Evolutionary conservation across 2,888 invertebrate genomes (phyloP).

Genomic region (Nowickia ferox): DNA sequence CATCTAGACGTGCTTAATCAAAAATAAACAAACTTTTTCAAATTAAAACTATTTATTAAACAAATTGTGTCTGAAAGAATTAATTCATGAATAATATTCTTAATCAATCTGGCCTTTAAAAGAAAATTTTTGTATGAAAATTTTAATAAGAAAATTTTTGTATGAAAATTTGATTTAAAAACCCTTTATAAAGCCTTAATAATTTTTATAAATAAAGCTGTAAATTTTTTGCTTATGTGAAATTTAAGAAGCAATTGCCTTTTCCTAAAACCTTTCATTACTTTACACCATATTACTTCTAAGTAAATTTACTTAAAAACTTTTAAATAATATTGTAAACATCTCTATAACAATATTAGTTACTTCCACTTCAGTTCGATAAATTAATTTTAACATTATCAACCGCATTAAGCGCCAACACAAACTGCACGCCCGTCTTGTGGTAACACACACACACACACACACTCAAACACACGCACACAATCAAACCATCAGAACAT

Average conservation of each 20-base stretch:
- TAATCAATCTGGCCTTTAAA: too few species aligned
- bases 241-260: not conserved
- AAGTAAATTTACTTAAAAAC: slow-evolving; percentile 19
- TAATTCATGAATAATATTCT: too few species aligned
- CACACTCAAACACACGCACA: not conserved
- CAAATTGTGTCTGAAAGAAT: not conserved
- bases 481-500: slow-evolving; percentile 28
- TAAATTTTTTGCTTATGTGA: too few species aligned
- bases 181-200: too few species aligned
- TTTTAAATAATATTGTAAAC: slow-evolving; percentile 50
- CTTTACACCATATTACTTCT: not conserved
- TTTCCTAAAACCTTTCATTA: not conserved
- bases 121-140: too few species aligned
- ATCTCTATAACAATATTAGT: slow-evolving; percentile 64
- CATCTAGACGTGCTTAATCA: not conserved
- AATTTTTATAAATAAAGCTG: too few species aligned
- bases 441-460: slow-evolving; percentile 8
- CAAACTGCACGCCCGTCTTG: slow-evolving; percentile 17
- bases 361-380: slow-evolving; percentile 71
- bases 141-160: not conserved
- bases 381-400: slow-evolving; percentile 71
- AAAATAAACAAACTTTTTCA: not conserved
- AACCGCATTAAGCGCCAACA: slow-evolving; percentile 53
- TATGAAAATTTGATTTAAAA: not conserved
- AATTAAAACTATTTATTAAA: not conserved